phyloP scores from a whole-genome alignment of 2,113 vertebrate species.

The Phyllostomus discolor region DNA sequence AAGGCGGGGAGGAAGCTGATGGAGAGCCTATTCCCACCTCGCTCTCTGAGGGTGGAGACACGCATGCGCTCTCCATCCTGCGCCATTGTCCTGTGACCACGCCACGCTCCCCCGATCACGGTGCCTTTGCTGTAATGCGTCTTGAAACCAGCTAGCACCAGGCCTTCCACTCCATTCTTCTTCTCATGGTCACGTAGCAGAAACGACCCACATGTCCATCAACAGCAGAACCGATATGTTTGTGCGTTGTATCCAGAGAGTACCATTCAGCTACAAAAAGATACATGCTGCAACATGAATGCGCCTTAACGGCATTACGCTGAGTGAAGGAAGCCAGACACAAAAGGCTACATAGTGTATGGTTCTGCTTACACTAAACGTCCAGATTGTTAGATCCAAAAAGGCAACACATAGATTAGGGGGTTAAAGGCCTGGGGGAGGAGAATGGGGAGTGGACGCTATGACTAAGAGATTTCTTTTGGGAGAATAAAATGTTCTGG shows the following conservation, averaged over 20 bases:
- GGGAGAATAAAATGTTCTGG: not conserved
- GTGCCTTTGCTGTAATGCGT: not conserved
- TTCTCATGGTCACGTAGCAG: not conserved
- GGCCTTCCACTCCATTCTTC: not conserved
- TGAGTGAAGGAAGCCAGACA: too few relatives aligned
- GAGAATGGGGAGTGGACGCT: not conserved
- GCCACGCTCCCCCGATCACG: not conserved
- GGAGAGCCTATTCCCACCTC: not conserved
- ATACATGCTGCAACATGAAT: too few relatives aligned
- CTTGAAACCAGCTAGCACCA: not conserved
- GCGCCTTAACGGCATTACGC: too few relatives aligned
- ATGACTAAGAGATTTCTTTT: not conserved
- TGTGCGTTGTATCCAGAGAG: too few relatives aligned
- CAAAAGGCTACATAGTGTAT: too few relatives aligned
- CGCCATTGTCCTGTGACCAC: not conserved
- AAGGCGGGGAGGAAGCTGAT: not conserved
- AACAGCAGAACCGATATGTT: too few relatives aligned
- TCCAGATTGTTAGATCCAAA: not conserved
- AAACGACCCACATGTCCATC: too few relatives aligned
- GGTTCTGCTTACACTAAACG: not conserved
- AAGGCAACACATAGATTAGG: too few relatives aligned
- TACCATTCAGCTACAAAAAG: not conserved
- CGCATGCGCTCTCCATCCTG: not conserved
- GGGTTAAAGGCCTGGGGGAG: not conserved
- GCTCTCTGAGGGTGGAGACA: not conserved